phyloP scores from a whole-genome alignment of 2,797 vertebrate genomes.

The Parauchenoglanis punctatus region DNA sequence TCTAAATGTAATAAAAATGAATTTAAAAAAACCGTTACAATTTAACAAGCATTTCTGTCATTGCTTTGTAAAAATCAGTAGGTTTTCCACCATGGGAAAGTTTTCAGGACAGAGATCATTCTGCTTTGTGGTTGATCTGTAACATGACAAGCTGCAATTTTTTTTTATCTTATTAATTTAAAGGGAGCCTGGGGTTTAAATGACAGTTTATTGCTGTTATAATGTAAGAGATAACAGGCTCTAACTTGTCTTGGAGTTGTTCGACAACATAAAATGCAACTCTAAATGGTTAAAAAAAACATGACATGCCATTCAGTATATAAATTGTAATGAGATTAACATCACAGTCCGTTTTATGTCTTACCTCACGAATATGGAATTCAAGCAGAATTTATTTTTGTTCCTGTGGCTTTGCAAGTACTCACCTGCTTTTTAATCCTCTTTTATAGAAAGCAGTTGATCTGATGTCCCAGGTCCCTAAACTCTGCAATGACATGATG shows the following conservation, averaged over 20 bases:
- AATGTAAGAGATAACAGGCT: not conserved
- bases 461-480: constrained; percentile 98
- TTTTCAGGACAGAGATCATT: not conserved
- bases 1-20: not conserved
- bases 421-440: constrained; percentile 19
- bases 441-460: constrained; percentile 89
- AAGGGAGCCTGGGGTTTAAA: not conserved
- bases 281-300: not conserved
- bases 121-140: not conserved
- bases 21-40: no score
- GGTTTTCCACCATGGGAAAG: not conserved
- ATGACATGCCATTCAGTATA: not conserved
- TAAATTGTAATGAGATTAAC: not conserved
- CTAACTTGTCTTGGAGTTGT: not conserved
- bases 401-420: not conserved
- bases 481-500: constrained; percentile 99
- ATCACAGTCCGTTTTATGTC: not conserved
- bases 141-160: not conserved
- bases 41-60: not conserved
- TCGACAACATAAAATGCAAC: not conserved
- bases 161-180: not conserved
- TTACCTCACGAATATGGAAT: no score
- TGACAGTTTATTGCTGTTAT: not conserved
- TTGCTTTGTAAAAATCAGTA: not conserved
- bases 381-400: not conserved